These are phyloP conservation scores for Hylaeus anthracinus DNA, from an alignment of 1,140 invertebrate species.

Conservation along the genomic window DNA sequence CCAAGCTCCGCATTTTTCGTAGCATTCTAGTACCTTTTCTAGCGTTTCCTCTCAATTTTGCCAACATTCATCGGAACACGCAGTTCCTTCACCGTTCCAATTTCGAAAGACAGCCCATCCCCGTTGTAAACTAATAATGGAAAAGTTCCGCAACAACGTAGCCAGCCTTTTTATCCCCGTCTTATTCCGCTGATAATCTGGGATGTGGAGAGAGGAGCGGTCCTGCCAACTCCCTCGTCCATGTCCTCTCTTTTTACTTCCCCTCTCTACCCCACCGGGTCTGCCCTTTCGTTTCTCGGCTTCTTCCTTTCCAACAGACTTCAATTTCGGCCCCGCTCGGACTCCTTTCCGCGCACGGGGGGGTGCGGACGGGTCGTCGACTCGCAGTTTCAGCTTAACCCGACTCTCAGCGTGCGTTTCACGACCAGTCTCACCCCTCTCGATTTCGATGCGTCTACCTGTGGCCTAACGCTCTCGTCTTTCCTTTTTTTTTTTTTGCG, in stretches of 20 bases:
- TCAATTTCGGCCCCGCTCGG: slow-evolving; percentile 1
- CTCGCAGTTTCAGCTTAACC: slow-evolving; percentile 3
- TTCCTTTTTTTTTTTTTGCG: slow-evolving; percentile 11
- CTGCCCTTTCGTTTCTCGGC: slow-evolving; percentile 3
- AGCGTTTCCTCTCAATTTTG: no score
- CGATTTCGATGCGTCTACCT: slow-evolving; percentile 53
- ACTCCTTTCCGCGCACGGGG: not conserved
- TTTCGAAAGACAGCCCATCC: no score
- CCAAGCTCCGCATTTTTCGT: no score
- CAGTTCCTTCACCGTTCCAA: no score
- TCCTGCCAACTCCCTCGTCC: slow-evolving; percentile 1
- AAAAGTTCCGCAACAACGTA: no score
- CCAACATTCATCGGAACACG: no score
- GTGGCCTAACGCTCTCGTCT: slow-evolving; percentile 34
- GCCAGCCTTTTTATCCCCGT: not conserved
- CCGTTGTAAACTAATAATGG: no score
- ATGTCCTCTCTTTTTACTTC: slow-evolving; percentile 8
- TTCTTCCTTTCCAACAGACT: not conserved
- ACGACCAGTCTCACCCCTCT: slow-evolving; percentile 21
- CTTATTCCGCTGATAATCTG: slow-evolving; percentile 14
- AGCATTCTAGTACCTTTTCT: no score
- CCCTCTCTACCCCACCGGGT: not conserved
- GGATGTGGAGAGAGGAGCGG: not conserved
- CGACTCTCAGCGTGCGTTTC: slow-evolving; percentile 10
- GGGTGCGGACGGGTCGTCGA: not conserved